Evolutionary conservation across 2,888 invertebrate genomes (phyloP).

Genomic region (Marronus borbonicus): DNA sequence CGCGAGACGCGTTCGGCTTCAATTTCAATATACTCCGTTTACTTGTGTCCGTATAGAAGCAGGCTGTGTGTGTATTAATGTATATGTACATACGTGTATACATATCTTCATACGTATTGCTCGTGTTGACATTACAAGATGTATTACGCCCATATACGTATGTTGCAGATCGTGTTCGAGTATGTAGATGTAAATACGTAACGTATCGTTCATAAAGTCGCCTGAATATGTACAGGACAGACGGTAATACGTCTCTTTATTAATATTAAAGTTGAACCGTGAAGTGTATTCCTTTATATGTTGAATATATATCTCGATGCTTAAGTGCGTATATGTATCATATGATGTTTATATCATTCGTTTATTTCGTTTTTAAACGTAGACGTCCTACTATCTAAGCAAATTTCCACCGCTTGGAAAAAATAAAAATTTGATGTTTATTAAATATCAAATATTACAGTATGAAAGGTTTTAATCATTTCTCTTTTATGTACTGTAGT

Average conservation of each 20-base stretch:
- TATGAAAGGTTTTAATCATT: not conserved
- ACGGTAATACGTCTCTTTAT: constrained; percentile 65
- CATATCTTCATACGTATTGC: constrained; percentile 10
- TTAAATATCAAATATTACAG: constrained; percentile 3
- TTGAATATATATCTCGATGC: constrained; percentile 54
- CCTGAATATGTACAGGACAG: constrained; percentile 48
- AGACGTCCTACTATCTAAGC: not conserved
- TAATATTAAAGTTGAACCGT: constrained; percentile 63
- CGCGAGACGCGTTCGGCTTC: not conserved
- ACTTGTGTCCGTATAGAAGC: constrained; percentile 10
- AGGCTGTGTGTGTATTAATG: not conserved
- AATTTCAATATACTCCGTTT: constrained; percentile 15
- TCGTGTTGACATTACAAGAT: constrained; percentile 39
- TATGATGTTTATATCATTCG: constrained; percentile 2
- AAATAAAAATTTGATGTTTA: not conserved
- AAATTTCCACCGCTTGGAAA: not conserved
- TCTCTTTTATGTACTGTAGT: no score
- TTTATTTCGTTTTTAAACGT: not conserved
- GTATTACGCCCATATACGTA: constrained; percentile 20
- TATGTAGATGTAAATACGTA: constrained; percentile 26
- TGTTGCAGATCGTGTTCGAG: not conserved
- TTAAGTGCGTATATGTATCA: constrained; percentile 1
- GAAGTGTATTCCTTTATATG: constrained; percentile 19
- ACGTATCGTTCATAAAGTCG: constrained; percentile 26
- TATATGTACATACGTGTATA: not conserved